Evolutionary conservation across 2,888 invertebrate genomes (phyloP), one percentile per base, ranked within the genome.

Genomic region (Ophioninae sp.): DNA sequence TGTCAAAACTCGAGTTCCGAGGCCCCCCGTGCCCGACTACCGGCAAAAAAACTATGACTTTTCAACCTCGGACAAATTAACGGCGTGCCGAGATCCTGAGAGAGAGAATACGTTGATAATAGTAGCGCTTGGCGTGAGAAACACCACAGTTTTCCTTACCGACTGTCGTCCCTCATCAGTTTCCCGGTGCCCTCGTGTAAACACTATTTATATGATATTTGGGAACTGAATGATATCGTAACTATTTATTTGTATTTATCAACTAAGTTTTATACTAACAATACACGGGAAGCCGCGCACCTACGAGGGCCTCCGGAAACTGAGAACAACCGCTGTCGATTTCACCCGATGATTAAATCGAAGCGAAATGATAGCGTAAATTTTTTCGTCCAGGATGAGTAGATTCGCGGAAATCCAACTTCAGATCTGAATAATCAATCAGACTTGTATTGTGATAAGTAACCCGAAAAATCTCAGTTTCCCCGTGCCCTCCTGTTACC

Each of bases 1-100:
- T 92, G 92, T 92, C 92, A 92, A 92, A 92, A 92, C 90, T 92
- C 90, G 89, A 91, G 91, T 91, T 91, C 89, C 85, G 85, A 88
- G 86, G 69, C 75, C 87, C 51, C 51, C 51, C 85, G 81, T 82
- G 87, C 65, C 64, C 81, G 79, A 76, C 72, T 37, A 72, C 64
- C 20, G 22, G 79, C 86, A 91, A 91, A 91, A 91, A 91, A 13
- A 17, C 13, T 51, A 88, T 17, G 65, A 88, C 87, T 86, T 84
- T 84, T 85, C 89, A 86, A 86, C 85, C 80, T 88, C 8, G n/a
- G 87, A 90, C 90, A 91, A 91, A 91, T 91, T 90, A 91, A 90
- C 89, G 88, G 87, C 83, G 88, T 77, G 85, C 51, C 78, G 58
- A 71, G 51, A 51, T 30, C 23, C 58, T 30, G 23, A 30, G 30